Base-by-base conservation (phyloP, 2,888 invertebrate genomes). In the Cataglyphis albicans region DNA sequence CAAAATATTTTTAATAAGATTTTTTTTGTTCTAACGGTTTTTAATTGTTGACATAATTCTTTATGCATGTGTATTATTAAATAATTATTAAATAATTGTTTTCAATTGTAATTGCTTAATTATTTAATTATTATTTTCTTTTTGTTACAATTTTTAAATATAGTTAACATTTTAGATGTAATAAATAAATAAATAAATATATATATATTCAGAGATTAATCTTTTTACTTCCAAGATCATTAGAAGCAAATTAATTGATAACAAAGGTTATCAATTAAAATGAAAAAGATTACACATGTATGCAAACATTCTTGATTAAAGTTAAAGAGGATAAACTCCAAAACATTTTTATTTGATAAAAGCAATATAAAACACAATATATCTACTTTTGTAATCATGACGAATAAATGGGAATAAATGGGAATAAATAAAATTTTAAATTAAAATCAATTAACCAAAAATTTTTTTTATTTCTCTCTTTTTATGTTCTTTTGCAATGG, bases 221-320 rank as follows among this genome's bases (percentile, higher is more conserved):
- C 41, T 12, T 12, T 7, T 61, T 25, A 44, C 0, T 25, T 3
- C 12, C 44, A 44, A 61, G 59, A 44, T 68, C 44, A 67, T 18
- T 57, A 68, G 29, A 68, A 9, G 35, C 44, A 44, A 59, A 25
- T 25, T 25, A 1, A 25, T 67, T 29, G 32, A 44, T 55, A 76
- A 44, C 38, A 76, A 29, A 10, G 6, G 10, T 18, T 59, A 78
- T 78, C 57, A 59, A 44, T 78, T 59, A 59, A 78, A 59, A 78
- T 78, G 32, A 68, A 4, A 61, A 21, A 55, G 9, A 59, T 67
- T 44, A 48, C n/a, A 41, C 32, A 59, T 64, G 29, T 32, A n/a
- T 25, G 41, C 5, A 57, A 25, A 57, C 18, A 59, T 52, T 57
- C 15, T 21, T 59, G 67, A 55, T 65, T 67, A 78, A 3, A 52